Evolutionary conservation across 1,140 invertebrate genomes (phyloP).

Genomic region (Scaptomyza graminum): DNA sequence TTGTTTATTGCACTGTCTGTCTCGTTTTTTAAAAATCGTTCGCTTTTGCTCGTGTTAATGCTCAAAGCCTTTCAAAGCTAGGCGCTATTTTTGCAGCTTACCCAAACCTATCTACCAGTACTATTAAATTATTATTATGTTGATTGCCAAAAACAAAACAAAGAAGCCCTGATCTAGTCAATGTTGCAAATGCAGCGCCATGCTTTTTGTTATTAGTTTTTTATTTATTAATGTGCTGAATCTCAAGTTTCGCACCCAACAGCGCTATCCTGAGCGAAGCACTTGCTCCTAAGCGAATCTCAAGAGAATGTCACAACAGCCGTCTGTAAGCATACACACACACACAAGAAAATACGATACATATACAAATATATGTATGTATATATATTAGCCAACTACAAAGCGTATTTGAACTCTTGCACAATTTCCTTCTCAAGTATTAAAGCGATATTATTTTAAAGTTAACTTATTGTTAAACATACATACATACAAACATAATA

Average conservation of each 20-base stretch:
- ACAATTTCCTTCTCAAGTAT: conserved; percentile 82
- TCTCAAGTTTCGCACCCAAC: conserved; percentile 71
- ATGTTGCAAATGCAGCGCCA: conserved; percentile 67
- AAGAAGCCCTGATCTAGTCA: conserved; percentile 64
- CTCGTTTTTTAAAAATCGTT: conserved; percentile 8
- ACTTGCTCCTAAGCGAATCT: conserved; percentile 74
- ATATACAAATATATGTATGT: conserved; percentile 11
- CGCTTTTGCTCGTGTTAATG: conserved; percentile 42
- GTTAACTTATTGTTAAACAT: conserved; percentile 74
- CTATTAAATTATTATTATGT: conserved; percentile 29
- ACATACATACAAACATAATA: conserved; percentile 64
- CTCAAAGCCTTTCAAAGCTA: conserved; percentile 42
- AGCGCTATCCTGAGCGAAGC: conserved; percentile 41
- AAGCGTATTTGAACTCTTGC: conserved; percentile 68
- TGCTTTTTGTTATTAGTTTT: conserved; percentile 81
- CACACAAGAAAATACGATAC: conserved; percentile 27
- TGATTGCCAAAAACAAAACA: conserved; percentile 54
- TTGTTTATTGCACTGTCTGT: conserved; percentile 21
- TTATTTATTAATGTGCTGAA: conserved; percentile 71
- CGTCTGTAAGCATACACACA: conserved; percentile 49
- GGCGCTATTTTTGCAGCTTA: conserved; percentile 32
- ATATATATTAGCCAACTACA: conserved; percentile 49
- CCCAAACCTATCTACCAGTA: conserved; percentile 1
- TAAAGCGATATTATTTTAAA: conserved; percentile 82
- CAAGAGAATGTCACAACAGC: conserved; percentile 70